Base-by-base conservation (phyloP, 2,113 vertebrate genomes). In the Manacus vitellinus region DNA sequence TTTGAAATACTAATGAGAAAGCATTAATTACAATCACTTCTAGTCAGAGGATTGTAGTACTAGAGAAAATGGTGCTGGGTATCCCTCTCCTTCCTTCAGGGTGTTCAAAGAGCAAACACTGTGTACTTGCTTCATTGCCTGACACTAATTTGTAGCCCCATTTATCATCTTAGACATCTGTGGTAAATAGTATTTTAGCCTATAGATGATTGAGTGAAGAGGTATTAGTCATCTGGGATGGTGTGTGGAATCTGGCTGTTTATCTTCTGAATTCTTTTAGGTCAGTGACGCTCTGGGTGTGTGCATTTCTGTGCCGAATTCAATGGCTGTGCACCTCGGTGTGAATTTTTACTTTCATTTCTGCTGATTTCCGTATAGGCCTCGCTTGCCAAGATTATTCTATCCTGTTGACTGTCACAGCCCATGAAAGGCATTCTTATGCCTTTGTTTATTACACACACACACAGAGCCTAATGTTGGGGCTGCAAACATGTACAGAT, bases 141-240 rank as follows among this genome's bases (percentile, higher is more conserved):
- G 54, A 41, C 35, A 11, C 49, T 83, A 41, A 87, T 89, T 89
- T 87, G 58, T 11, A 89, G 44, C 9, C 46, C 20, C n/a, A 47
- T 91, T 93, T 89, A 25, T 92, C 52, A 75, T 89, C 81, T 78
- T 89, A 41, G 39, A 41, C 58, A 56, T 71, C 54, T 33, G 12
- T 33, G 47, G 59, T 90, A 91, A 93, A 92, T 25, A 80, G 49
- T 77, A 41, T 76, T 86, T 95, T 88, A 94, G 59, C 47, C 55
- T 74, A 2, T 22, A 75, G 82, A 77, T 11, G 4, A n/a, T 8
- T 44, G 66, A 66, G 46, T 54, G 51, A 87, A 44, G 67, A 63
- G 22, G 20, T 85, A 16, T 88, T 81, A 88, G 77, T 92, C 74
- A 82, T 52, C 56, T 73, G 30, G 20, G 41, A 21, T 58, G 63